Evolutionary conservation across 1,140 invertebrate genomes (phyloP).

Genomic region (Sitobion miscanthi): DNA sequence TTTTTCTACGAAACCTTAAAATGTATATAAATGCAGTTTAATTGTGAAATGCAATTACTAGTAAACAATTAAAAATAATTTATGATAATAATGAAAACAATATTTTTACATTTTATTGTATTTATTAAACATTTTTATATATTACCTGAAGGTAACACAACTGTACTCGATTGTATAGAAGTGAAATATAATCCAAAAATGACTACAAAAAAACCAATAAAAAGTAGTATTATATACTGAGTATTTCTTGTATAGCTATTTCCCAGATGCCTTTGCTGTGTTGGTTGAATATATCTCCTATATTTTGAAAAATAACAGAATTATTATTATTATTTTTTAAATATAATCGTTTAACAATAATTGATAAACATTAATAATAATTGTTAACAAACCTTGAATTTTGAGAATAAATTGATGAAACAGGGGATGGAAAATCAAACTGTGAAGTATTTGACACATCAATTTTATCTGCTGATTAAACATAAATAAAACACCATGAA

Average conservation of each 20-base stretch:
- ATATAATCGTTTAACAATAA: not conserved
- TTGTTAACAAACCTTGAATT: conserved; percentile 41
- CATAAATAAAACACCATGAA: not conserved
- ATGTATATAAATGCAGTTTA: no score
- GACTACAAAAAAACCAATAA: conserved; percentile 40
- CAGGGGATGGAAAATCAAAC: conserved; percentile 44
- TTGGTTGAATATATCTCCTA: conserved; percentile 46
- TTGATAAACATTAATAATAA: no score
- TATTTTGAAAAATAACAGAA: not conserved
- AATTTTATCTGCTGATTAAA: not conserved
- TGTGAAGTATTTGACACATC: conserved; percentile 40
- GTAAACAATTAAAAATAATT: not conserved
- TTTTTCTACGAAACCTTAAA: no score
- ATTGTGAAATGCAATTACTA: not conserved
- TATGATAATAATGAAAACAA: not conserved
- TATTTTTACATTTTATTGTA: not conserved
- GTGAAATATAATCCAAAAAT: conserved; percentile 54
- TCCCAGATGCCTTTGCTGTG: conserved; percentile 34
- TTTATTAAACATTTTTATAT: no score
- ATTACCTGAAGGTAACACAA: conserved; percentile 44
- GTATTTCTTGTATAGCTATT: conserved; percentile 44
- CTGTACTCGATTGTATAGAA: conserved; percentile 49
- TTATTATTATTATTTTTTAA: not conserved
- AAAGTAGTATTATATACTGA: conserved; percentile 45
- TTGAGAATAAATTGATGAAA: conserved; percentile 46